Base-by-base conservation (phyloP, 1,140 invertebrate species). In the Heterodera schachtii region DNA sequence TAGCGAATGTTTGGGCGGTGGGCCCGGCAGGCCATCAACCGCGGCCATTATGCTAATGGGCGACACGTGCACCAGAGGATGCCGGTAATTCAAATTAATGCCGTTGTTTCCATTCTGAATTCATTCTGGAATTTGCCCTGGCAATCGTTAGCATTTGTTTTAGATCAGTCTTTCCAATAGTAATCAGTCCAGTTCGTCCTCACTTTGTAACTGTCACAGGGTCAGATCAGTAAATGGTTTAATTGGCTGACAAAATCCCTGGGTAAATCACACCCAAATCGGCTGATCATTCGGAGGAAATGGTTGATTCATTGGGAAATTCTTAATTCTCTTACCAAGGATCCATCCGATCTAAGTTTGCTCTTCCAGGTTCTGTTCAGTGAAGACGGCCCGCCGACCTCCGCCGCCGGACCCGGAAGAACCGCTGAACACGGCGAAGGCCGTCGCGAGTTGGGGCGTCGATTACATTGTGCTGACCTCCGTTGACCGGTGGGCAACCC, bases 401-500 rank as follows among this genome's bases (percentile, higher is more conserved):
- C 94, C 95, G 13, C 93, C 95, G 0, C 92, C 96, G 11, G 95
- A 99, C 92, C 93, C 94, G 0, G 91, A 94, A 77, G 98, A 99
- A 91, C 97, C 97, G 9, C 87, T 92, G 6, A 96, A 98, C 90
- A 99, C 97, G 5, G 97, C 96, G 3, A 92, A 91, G 81, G 97
- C 97, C 4, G 94, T 99, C 85, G 93, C 93, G 73, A 93, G 94
- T 69, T 99, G 97, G 97, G 95, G 95, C 13, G 91, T 99, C 11
- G 95, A 97, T 90, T 99, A 99, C 91, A 94, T 99, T 81, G 97
- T 99, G 41, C 91, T 99, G 3, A 99, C 98, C 4, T 98, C 96
- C 16, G 97, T 99, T 0, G 97, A 99, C 91, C 92, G 98, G 90
- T 52, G 52, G 16, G 11, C 31, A 21, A 9, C 31, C 3, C 9